Evolutionary conservation across 2,113 vertebrate species (phyloP).

Genomic region (Halichoerus grypus): DNA sequence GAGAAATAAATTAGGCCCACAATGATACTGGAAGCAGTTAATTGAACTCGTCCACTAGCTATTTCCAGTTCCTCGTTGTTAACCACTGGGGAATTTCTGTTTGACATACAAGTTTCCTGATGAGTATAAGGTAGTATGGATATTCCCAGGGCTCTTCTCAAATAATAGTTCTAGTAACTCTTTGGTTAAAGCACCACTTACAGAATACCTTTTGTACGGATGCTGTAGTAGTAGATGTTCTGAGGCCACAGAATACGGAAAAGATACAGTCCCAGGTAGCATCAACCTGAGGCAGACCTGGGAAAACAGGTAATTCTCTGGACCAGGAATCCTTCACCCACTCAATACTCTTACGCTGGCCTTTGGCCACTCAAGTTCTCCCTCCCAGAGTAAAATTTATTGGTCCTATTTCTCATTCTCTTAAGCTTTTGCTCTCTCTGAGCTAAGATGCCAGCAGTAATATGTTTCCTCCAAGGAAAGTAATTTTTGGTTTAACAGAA

Average conservation of each 20-base stretch:
- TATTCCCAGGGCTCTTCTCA: conserved; percentile 4
- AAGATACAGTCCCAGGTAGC: neutral
- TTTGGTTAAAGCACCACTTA: neutral
- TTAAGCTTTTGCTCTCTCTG: neutral
- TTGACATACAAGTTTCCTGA: neutral
- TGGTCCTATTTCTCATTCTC: neutral
- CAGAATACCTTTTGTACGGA: neutral
- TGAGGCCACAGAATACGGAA: neutral
- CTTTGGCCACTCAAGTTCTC: neutral
- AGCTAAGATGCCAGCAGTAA: neutral
- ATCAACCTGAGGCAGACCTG: neutral
- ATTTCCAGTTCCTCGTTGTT: neutral
- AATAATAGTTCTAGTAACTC: neutral
- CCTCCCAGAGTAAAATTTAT: neutral
- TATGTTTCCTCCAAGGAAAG: neutral
- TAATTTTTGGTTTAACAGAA: neutral
- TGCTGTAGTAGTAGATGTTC: neutral
- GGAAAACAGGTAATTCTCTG: neutral
- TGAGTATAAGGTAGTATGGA: neutral
- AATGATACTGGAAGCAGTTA: neutral
- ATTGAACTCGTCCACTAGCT: neutral
- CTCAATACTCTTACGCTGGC: neutral
- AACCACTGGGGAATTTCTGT: neutral
- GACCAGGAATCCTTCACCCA: neutral
- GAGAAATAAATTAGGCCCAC: neutral